Base-by-base conservation (phyloP, 2,888 invertebrate species). In the Leptinotarsa haldemani region DNA sequence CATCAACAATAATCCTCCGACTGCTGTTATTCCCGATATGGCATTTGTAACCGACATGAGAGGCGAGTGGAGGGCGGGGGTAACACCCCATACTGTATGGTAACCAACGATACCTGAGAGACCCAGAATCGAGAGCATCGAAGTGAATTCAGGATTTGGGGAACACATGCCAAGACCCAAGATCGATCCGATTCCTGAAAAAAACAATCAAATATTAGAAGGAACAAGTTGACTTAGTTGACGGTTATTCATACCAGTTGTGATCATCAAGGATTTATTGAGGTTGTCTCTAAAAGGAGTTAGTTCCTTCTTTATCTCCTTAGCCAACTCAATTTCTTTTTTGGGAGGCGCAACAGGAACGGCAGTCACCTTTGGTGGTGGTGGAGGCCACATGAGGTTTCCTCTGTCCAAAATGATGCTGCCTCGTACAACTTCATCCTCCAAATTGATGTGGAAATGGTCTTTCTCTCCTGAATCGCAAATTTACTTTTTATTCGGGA, bases 1-100 rank as follows among this genome's bases (percentile, higher is more conserved):
- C 96, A 97, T 96, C 69, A 96, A 89, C 77, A 96, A 88, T 79
- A 97, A 88, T 0, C 96, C 97, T 68, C 96, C 97, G n/a, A 96
- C 96, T 20, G 96, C 95, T 1, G 96, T 97, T 83, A 96, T 95
- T 46, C 95, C 96, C 13, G 95, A 95, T 83, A 97, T 94, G 75
- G 97, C 96, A 87, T 97, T 97, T 5, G 96, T 97, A 50, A 97
- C 96, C 1, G 95, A 95, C 96, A 97, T 97, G 40, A 97, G 90
- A 0, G 96, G 97, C 0, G 95, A 95, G 88, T 97, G 96, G 25
- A 97, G 90, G 47, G 96, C 95, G 13, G 96, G 96, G 18, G 95
- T 95, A 20, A 97, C 96, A 67, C 95, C 95, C 96, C 96, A 97
- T 16, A 96, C 96, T 1, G 96, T 96, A 88, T 96, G 95, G 88